These are phyloP conservation scores for Hippocampus comes DNA, from an alignment of 2,113 vertebrate genomes.

Conservation along the genomic window DNA sequence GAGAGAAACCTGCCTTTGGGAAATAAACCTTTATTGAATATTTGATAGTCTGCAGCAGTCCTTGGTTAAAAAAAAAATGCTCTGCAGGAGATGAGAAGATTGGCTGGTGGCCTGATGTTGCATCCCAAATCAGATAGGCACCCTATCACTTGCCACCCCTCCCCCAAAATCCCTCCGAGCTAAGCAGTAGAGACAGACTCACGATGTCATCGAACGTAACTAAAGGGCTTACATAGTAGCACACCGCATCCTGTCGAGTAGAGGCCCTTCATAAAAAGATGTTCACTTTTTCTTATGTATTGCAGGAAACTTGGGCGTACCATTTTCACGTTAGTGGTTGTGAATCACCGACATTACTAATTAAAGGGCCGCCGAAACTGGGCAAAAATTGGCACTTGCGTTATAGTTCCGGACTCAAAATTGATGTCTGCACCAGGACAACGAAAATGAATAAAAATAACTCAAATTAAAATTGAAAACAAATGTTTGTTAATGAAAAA, in stretches of 20 bases:
- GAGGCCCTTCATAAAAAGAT: not conserved
- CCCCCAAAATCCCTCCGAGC: not conserved
- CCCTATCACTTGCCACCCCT: not conserved
- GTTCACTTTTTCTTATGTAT: not conserved
- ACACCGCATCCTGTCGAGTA: not conserved
- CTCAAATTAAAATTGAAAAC: no score
- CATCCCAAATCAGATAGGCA: constrained; percentile 11
- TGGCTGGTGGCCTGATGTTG: constrained; percentile 21
- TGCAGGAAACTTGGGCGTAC: not conserved
- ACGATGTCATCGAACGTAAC: not conserved
- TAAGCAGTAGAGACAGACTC: not conserved
- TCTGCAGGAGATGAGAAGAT: constrained; percentile 24
- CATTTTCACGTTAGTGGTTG: no score
- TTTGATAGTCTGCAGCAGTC: constrained; percentile 12
- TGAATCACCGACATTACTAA: no score
- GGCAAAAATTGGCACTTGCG: no score
- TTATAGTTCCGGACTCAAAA: no score
- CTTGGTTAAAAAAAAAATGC: constrained; percentile 1
- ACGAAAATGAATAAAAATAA: no score
- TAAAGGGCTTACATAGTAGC: not conserved
- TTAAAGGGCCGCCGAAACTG: no score
- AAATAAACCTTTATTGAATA: constrained; percentile 35
- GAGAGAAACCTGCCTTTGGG: constrained; percentile 21
- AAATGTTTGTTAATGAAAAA: no score
- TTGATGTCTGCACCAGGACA: no score